Evolutionary conservation across 2,888 invertebrate species (phyloP), one percentile per base, ranked within the genome.

Genomic region (Branchellion lobata): DNA sequence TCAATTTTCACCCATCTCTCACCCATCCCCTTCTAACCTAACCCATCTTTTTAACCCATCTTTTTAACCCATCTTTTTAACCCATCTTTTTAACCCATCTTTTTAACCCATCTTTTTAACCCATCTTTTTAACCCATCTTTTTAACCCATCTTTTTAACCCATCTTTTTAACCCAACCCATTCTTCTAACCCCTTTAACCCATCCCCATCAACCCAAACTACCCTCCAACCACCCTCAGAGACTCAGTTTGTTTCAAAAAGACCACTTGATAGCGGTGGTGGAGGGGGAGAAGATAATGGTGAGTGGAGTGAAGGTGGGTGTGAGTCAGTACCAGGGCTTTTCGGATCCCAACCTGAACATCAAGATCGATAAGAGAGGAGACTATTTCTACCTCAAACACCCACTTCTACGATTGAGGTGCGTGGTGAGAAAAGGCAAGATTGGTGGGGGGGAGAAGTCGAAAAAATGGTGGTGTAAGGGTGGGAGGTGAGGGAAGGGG

Each of bases 361-460:
- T 79, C 3, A 72, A 61, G 24, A 79, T 79, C 5, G 79, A 79
- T 24, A 73, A 61, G 29, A 72, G 73, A 57, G 79, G 79, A 21
- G 79, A 79, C 31, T 79, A 79, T 61, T 79, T 53, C 40, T 79
- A 79, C 51, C 34, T 73, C n/a, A 14, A 36, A n/a, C n/a, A 27
- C n/a, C 27, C 47, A 8, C 27, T 73, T 5, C 33, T 79, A 5
- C 47, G 79, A 57, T 18, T 53, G 3, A 40, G 76, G 31, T 76
- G 57, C 27, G 53, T 57, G n/a, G 24, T 5, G 8, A 18, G 24
- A 24, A 3, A n/a, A n/a, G 61, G 21, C 3, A n/a, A 18, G 5
- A 5, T 24, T 24, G n/a, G 21, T 57, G 21, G 61, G 61, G 3
- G 24, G 24, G 61, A 18, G 61, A 40, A 40, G 40, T 40, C 8